Evolutionary conservation across 2,113 vertebrate genomes (phyloP), one percentile per base, ranked within the genome.

Genomic region (Vombatus ursinus): DNA sequence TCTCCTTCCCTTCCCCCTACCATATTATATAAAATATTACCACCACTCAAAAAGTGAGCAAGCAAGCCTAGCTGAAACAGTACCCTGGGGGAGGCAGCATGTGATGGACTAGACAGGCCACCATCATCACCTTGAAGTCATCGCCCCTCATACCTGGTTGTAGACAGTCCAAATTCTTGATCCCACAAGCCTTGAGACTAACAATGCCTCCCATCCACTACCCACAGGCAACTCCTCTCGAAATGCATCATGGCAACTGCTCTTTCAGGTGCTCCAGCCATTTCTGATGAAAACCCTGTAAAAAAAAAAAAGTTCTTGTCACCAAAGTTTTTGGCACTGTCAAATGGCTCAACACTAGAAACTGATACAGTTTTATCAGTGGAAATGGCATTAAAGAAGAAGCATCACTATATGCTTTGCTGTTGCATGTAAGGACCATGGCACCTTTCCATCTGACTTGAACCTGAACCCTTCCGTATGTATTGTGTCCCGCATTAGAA

Each of bases 11-110:
- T 54, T 52, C 44, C 14, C 28, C 92, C 50, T 92, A 90, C 51
- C 77, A 96, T 93, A 96, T 90, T 96, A 84, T 84, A 84, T 22
- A 44, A 44, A 84, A 84, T 23, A 84, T 84, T 44, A 44, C 1
- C n/a, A 84, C 19, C 68, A 44, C n/a, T 44, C 19, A 22, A 68
- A 68, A 6, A 44, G 19, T 23, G 16, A 7, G n/a, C 37, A 23
- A 84, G 19, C 7, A 22, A 44, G 68, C 19, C 19, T 44, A 23
- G n/a, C 68, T 84, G 68, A 44, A 84, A 44, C 10, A 84, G n/a
- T 44, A 44, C 12, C 4, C 14, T 84, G n/a, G n/a, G 19, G n/a
- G 19, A 44, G 19, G n/a, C n/a, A 84, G n/a, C n/a, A 44, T 44
- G 68, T 23, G 19, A 84, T 84, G 68, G n/a, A 4, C 19, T 84